These are phyloP conservation scores for Rhinolophus ferrumequinum DNA, from an alignment of 2,113 vertebrate species.

Conservation along the genomic window DNA sequence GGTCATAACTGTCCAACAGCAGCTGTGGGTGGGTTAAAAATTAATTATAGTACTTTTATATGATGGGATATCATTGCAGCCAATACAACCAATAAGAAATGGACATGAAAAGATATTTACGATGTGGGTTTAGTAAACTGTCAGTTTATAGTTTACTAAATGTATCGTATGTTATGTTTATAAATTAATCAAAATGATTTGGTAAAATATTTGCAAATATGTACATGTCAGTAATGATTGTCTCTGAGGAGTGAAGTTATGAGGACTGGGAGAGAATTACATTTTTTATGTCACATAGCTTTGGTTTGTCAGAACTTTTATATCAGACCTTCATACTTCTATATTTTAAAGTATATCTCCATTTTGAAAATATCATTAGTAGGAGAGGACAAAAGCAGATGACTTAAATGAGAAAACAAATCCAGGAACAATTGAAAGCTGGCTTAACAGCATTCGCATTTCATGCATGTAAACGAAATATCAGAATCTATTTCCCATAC, in stretches of 20 bases:
- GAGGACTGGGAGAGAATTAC: not conserved
- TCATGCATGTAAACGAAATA: not conserved
- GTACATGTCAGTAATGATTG: not conserved
- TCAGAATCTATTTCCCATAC: not conserved
- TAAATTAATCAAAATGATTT: conserved; percentile 13
- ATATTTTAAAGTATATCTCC: not conserved
- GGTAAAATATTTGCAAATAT: not conserved
- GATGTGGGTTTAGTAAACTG: not conserved
- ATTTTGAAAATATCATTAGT: not conserved
- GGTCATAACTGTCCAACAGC: not conserved
- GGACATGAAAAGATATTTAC: not conserved
- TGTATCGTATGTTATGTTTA: not conserved
- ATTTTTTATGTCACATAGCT: not conserved
- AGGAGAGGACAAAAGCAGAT: not conserved
- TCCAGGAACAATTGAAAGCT: not conserved
- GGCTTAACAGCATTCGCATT: not conserved
- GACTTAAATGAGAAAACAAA: not conserved
- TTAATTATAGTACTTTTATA: not conserved
- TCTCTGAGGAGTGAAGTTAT: not conserved
- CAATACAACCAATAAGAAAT: not conserved
- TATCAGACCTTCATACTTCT: not conserved
- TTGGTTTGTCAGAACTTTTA: not conserved
- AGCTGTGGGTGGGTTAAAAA: not conserved
- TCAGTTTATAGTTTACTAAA: not conserved
- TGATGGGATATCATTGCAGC: not conserved